Conservation (phyloP, 2,888 invertebrate species). For the Drosophila stalkeri region DNA sequence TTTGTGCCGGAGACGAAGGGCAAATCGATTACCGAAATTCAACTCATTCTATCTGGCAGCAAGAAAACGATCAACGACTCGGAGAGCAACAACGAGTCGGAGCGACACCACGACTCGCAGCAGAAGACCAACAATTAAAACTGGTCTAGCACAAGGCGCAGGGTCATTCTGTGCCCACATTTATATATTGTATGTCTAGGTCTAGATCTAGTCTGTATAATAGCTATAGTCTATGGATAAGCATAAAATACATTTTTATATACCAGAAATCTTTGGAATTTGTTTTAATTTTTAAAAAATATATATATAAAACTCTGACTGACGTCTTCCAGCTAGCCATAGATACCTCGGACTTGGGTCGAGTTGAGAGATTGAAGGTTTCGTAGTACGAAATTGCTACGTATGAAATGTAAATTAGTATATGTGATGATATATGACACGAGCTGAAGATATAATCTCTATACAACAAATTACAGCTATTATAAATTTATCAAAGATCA, state of each 20-base stretch:
- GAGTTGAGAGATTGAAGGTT: background rate
- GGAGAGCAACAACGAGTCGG: constrained; percentile 1
- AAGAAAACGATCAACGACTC: constrained; percentile 13
- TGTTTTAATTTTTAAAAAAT: too few species aligned
- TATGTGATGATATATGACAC: background rate
- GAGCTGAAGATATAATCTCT: background rate
- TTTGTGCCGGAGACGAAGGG: constrained; percentile 86
- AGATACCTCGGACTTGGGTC: background rate
- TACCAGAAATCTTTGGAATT: background rate
- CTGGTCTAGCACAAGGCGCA: background rate
- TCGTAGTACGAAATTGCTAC: background rate
- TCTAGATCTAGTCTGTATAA: constrained; percentile 13
- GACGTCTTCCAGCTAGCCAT: background rate
- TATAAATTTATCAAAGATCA: background rate
- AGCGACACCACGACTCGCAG: background rate
- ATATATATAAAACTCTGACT: too few species aligned
- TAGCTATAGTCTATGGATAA: constrained; percentile 15
- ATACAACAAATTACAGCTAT: background rate
- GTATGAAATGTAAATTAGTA: background rate
- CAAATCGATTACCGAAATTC: constrained; percentile 79
- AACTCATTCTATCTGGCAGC: constrained; percentile 58
- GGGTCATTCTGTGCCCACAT: background rate
- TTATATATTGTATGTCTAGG: constrained; percentile 1
- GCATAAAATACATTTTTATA: background rate
- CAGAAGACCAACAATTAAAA: background rate